Evolutionary conservation across 1,140 invertebrate genomes (phyloP).

Genomic region (Sitobion miscanthi): DNA sequence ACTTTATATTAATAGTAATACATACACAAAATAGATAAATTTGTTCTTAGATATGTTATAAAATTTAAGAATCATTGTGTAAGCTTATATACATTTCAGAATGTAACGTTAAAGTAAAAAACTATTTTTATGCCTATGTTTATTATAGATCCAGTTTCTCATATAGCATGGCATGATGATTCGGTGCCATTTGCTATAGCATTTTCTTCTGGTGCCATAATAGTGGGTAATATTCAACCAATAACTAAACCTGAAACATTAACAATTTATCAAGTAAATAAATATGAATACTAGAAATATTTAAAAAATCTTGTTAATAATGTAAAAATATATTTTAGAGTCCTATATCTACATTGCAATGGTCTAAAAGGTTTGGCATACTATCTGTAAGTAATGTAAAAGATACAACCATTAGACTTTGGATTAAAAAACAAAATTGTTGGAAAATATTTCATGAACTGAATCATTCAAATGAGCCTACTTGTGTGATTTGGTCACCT

Average conservation of each 20-base stretch:
- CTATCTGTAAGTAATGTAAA: slow-evolving; percentile 66
- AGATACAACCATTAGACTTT: slow-evolving; percentile 65
- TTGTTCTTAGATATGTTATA: background rate
- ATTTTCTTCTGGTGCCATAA: slow-evolving; percentile 68
- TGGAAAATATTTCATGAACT: slow-evolving; percentile 63
- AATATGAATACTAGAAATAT: background rate
- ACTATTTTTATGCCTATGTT: background rate
- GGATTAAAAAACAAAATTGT: slow-evolving; percentile 63
- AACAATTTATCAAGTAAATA: slow-evolving; percentile 45
- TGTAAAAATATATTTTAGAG: slow-evolving; percentile 60
- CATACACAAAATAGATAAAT: background rate
- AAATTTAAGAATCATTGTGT: background rate
- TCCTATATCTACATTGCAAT: slow-evolving; percentile 64
- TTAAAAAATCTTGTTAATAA: background rate
- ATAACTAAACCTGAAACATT: slow-evolving; percentile 31
- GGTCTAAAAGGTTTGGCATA: slow-evolving; percentile 66
- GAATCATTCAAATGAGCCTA: slow-evolving; percentile 63
- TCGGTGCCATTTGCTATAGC: slow-evolving; percentile 67
- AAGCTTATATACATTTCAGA: background rate
- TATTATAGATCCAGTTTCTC: slow-evolving; percentile 66
- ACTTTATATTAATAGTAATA: background rate
- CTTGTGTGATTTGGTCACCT: slow-evolving; percentile 65
- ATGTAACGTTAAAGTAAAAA: background rate
- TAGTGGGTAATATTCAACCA: slow-evolving; percentile 62
- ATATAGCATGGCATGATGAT: slow-evolving; percentile 68